Evolutionary conservation across 2,888 invertebrate genomes (phyloP).

Genomic region (Iphiclides podalirius): DNA sequence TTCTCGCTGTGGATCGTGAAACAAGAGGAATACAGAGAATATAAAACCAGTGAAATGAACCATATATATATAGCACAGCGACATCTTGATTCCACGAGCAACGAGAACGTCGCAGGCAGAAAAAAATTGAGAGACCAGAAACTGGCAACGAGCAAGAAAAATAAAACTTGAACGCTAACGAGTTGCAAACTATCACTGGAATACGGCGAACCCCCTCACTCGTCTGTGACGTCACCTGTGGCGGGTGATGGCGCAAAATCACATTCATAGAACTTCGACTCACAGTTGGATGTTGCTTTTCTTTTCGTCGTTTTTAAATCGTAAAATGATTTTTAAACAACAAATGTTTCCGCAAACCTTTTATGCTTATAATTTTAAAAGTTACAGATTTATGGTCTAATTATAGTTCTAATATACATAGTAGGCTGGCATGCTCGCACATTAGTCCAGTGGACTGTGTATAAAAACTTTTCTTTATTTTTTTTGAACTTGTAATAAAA

Average conservation of each 20-base stretch:
- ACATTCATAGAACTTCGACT: conserved; percentile 38
- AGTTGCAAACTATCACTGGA: conserved; percentile 37
- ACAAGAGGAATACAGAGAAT: too few relatives aligned
- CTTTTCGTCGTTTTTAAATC: not conserved
- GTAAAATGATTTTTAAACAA: too few relatives aligned
- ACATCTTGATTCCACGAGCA: not conserved
- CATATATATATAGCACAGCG: not conserved
- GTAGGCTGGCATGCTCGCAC: too few relatives aligned
- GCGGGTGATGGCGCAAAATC: conserved; percentile 39
- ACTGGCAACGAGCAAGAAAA: conserved; percentile 20
- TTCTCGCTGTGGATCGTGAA: too few relatives aligned
- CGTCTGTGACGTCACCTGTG: conserved; percentile 32
- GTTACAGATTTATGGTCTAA: too few relatives aligned
- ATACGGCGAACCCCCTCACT: conserved; percentile 28
- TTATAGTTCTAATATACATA: too few relatives aligned
- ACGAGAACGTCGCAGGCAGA: not conserved
- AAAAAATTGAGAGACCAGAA: conserved; percentile 10
- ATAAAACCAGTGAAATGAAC: too few relatives aligned
- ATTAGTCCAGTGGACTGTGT: too few relatives aligned
- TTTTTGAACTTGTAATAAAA: too few relatives aligned
- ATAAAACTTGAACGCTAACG: conserved; percentile 35
- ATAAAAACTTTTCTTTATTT: too few relatives aligned
- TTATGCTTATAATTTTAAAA: too few relatives aligned
- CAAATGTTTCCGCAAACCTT: too few relatives aligned
- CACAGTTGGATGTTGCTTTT: conserved; percentile 22